A percentile compares a stretch with the other conserved stretches of the same genome.
These are phyloP conservation scores for Eubasilissa splendida DNA, from an alignment of 2,888 invertebrate species.

Conservation along the genomic window DNA sequence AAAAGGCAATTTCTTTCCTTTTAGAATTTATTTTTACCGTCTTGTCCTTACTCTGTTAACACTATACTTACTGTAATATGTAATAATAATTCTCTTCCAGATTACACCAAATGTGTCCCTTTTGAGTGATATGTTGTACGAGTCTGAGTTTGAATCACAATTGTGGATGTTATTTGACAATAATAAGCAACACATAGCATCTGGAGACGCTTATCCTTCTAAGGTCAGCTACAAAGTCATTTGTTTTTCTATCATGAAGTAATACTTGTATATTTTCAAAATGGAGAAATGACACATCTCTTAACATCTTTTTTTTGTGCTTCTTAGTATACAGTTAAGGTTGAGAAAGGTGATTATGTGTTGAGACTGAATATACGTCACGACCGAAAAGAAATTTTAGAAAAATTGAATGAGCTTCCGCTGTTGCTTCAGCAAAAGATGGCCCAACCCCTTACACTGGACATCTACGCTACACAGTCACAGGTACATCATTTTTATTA, in stretches of 20 bases:
- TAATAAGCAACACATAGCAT: conserved; percentile 88
- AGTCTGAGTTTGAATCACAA: conserved; percentile 96
- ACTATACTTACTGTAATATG: background rate
- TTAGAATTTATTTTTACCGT: background rate
- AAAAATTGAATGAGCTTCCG: conserved; percentile 86
- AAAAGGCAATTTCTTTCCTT: no score
- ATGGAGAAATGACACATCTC: background rate
- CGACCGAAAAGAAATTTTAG: conserved; percentile 87
- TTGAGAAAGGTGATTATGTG: conserved; percentile 96
- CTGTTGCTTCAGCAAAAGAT: conserved; percentile 85
- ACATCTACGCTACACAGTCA: conserved; percentile 77
- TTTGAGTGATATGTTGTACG: conserved; percentile 92
- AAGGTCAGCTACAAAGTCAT: conserved; percentile 72
- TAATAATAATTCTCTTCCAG: conserved; percentile 60
- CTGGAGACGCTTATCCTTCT: conserved; percentile 92
- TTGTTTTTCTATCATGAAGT: background rate
- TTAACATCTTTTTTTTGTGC: background rate
- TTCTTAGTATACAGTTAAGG: conserved; percentile 84
- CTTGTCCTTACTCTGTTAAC: background rate
- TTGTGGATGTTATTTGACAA: conserved; percentile 96
- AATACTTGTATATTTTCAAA: background rate
- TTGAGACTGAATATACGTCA: conserved; percentile 91
- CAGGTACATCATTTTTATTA: conserved; percentile 61
- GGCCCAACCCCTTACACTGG: conserved; percentile 79
- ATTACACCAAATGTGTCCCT: conserved; percentile 82